phyloP scores from a whole-genome alignment of 2,797 vertebrate species.

The Chrysocyon brachyurus region DNA sequence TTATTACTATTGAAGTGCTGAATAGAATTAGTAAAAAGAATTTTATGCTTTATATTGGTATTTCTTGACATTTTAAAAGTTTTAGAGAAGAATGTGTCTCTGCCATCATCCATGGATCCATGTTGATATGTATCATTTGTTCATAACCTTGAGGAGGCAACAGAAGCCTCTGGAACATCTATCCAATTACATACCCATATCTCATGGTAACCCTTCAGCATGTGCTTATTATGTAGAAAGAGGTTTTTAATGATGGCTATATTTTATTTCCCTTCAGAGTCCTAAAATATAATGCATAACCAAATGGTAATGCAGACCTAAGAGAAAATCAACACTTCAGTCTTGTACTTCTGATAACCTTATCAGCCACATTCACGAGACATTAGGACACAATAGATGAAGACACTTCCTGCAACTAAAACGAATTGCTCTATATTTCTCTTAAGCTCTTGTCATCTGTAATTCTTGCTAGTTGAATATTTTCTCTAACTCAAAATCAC shows the following conservation, averaged over 20 bases:
- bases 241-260: constrained; percentile 60
- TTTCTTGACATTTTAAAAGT: constrained; percentile 41
- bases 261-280: constrained; percentile 69
- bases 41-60: not conserved
- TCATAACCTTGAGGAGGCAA: not conserved
- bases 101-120: constrained; percentile 4
- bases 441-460: constrained; percentile 75
- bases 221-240: constrained; percentile 71
- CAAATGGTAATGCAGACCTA: constrained; percentile 60
- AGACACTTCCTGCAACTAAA: constrained; percentile 78
- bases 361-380: constrained; percentile 73
- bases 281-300: constrained; percentile 66
- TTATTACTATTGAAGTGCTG: constrained; percentile 29
- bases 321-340: constrained; percentile 78
- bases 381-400: constrained; percentile 58
- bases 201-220: constrained; percentile 58
- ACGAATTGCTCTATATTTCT: constrained; percentile 72
- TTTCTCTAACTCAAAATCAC: constrained; percentile 76
- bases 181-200: constrained; percentile 14
- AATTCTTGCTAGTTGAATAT: constrained; percentile 72
- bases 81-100: not conserved
- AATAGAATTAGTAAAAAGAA: not conserved
- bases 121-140: constrained; percentile 33
- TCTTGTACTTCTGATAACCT: constrained; percentile 79
- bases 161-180: constrained; percentile 67